These are phyloP conservation scores for Spea bombifrons DNA, from an alignment of 2,113 vertebrate genomes.

Conservation along the genomic window DNA sequence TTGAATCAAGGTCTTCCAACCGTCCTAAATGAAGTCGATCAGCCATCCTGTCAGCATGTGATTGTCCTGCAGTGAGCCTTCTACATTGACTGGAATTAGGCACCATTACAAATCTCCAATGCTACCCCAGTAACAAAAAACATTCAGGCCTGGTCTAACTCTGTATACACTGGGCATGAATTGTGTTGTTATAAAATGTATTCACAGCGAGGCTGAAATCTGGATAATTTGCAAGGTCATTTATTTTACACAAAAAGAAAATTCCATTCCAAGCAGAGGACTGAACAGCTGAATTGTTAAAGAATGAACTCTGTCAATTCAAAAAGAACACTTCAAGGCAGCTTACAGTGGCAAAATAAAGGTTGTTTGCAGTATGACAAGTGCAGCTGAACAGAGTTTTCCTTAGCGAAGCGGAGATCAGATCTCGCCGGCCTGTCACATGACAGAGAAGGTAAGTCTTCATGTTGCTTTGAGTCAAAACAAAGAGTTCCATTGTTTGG, in stretches of 20 bases:
- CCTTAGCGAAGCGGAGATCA: background rate
- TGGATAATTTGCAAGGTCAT: constrained; percentile 49
- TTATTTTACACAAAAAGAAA: constrained; percentile 46
- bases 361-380: constrained; percentile 12
- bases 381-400: background rate
- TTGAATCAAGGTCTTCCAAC: too few relatives aligned
- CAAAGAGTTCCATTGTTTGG: too few relatives aligned
- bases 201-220: constrained; percentile 39
- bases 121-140: background rate
- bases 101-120: background rate
- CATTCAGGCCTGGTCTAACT: background rate
- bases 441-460: constrained; percentile 36
- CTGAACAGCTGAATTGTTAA: constrained; percentile 44
- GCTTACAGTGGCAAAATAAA: constrained; percentile 10
- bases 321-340: constrained; percentile 42
- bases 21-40: too few relatives aligned
- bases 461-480: background rate
- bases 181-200: constrained; percentile 44
- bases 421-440: background rate
- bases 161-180: constrained; percentile 22
- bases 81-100: too few relatives aligned
- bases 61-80: too few relatives aligned
- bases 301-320: constrained; percentile 27
- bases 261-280: constrained; percentile 38
- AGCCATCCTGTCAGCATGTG: too few relatives aligned